Base-by-base conservation (phyloP, 2,113 vertebrate species). In the Phalacrocorax brasilianus region DNA sequence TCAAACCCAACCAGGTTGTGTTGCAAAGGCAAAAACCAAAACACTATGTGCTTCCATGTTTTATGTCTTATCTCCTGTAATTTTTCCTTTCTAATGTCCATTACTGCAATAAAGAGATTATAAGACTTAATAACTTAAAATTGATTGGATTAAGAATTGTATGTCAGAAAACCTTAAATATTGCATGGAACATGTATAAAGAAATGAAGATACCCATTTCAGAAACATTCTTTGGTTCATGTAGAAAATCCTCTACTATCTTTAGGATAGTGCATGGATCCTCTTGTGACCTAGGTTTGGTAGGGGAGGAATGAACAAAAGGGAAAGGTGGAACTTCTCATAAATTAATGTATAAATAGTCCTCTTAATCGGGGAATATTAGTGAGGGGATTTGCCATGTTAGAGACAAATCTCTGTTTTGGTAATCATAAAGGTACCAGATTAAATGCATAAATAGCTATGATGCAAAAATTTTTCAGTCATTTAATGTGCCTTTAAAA, bases 1-100 rank as follows among this genome's bases (percentile, higher is more conserved):
- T 50, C 26, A 74, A 38, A 17, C 8, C 10, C 14, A 17, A 19
- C 5, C 33, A 2, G 2, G 22, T 33, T 53, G 27, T 23, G 38
- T 32, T 1, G 4, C 22, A 14, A 53, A 68, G 52, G 35, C 11
- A 45, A 32, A 78, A 53, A 9, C 0, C 7, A 30, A 42, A 78
- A 14, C 5, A 1, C 10, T 70, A 2, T 2, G 5, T 38, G 8
- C 50, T 45, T 58, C 35, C 24, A 45, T 0, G 0, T 65, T 65
- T 71, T 45, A 26, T 26, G 11, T 50, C 63, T 65, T 59, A 19
- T 40, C 3, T 62, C 12, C 28, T 67, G 11, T 27, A 9, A 35
- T 62, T 53, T 81, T 61, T 42, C 52, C n/a, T 55, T 84, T 71
- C 40, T 62, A 42, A 40, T 27, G 32, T n/a, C 17, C 40, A 27